Evolutionary conservation across 2,113 vertebrate species (phyloP), one percentile per base, ranked within the genome.

Genomic region (Callocephalon fimbriatum): DNA sequence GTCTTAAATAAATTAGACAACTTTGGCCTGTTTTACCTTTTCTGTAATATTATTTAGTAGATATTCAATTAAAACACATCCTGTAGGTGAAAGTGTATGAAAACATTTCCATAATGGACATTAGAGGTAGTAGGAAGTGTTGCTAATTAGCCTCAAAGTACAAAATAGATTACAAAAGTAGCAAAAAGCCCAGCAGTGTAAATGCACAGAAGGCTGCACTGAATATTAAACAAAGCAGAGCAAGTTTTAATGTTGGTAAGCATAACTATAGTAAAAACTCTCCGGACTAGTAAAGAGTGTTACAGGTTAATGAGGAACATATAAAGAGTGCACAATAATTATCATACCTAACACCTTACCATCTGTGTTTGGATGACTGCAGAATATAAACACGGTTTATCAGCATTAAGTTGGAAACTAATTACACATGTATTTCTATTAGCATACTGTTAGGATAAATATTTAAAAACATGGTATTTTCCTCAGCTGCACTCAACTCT

Each of bases 241-340:
- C 35, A 72, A 82, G 54, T 84, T 96, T 42, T 48, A 73, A 73
- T 1, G 54, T 8, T 27, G 85, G 86, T 88, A 94, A 93, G 50
- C 45, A 40, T 2, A 81, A 66, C 45, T 88, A 26, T 3, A 62
- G 82, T 59, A 86, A 96, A 96, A 97, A 96, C 86, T 96, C 96
- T 65, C 80, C 1, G 86, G 82, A 97, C 73, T 97, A 86, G 92
- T 63, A 80, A 77, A 95, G 88, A 95, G 88, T 53, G 72, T 67
- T 95, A 15, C 81, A 98, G 81, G 73, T 95, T 97, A 97, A 96
- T 96, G 97, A 97, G 70, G 80, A 96, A 97, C 88, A 97, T 20
- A 78, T 61, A 83, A 88, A 90, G 67, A 96, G 93, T 90, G 76
- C 91, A 78, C 56, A 84, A 47, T 96, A 70, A 97, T 96, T 94